Evolutionary conservation across 2,888 invertebrate genomes (phyloP).

Genomic region (Parnassius apollo): DNA sequence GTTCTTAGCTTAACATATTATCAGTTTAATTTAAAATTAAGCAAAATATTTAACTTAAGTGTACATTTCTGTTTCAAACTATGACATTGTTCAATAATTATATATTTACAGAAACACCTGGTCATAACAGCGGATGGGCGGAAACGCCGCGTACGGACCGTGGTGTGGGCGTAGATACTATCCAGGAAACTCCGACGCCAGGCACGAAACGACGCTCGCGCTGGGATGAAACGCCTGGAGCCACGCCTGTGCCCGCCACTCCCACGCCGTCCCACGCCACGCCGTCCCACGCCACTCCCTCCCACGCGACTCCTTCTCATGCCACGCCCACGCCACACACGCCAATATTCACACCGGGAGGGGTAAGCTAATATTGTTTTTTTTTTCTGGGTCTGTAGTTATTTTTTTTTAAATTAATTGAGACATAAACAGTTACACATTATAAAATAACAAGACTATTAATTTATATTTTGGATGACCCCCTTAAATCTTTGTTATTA

Average conservation of each 20-base stretch:
- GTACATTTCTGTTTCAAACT: too few species aligned
- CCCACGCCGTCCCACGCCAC: conserved; percentile 87
- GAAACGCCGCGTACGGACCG: conserved; percentile 98
- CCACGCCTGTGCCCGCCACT: conserved; percentile 87
- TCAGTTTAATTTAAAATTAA: too few species aligned
- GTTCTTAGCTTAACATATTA: too few species aligned
- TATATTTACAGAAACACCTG: conserved; percentile 90
- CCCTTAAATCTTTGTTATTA: too few species aligned
- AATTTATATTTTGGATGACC: too few species aligned
- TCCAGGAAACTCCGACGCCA: conserved; percentile 96
- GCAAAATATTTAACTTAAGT: too few species aligned
- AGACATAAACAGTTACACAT: too few species aligned
- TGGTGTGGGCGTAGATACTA: conserved; percentile 86
- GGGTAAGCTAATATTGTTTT: conserved; percentile 67
- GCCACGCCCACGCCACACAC: conserved; percentile 84
- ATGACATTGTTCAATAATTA: not conserved
- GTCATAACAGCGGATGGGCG: conserved; percentile 98
- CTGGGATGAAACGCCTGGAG: conserved; percentile 98
- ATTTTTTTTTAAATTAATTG: too few species aligned
- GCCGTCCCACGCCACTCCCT: conserved; percentile 87
- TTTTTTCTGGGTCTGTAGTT: too few species aligned
- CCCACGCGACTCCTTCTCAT: conserved; percentile 87
- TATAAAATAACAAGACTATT: too few species aligned
- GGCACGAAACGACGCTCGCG: conserved; percentile 97
- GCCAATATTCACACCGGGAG: conserved; percentile 89